These are phyloP conservation scores for Austrofundulus limnaeus DNA, from an alignment of 2,113 vertebrate genomes.

Conservation along the genomic window DNA sequence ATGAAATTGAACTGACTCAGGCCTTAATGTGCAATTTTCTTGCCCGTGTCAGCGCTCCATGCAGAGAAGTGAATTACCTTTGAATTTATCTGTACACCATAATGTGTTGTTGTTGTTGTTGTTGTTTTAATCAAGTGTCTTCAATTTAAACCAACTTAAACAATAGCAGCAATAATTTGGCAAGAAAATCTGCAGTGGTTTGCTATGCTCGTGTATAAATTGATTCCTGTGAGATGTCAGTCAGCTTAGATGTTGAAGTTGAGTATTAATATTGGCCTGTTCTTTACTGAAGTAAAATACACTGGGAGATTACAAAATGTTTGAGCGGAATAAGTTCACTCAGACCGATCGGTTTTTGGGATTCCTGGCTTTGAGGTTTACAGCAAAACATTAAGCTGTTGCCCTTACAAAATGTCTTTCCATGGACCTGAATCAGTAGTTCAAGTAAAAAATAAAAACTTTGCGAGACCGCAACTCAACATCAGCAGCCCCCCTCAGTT, in stretches of 20 bases:
- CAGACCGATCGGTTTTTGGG: too few species aligned
- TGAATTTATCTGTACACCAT: slow-evolving; percentile 8
- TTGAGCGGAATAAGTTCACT: too few species aligned
- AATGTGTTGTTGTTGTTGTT: slow-evolving; percentile 11
- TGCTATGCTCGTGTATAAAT: slow-evolving; percentile 16
- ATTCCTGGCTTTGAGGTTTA: too few species aligned
- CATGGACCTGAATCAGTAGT: not conserved
- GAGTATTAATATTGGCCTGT: not conserved
- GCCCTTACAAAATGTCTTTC: not conserved
- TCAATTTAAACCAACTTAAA: slow-evolving; percentile 10
- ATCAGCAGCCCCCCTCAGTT: too few species aligned
- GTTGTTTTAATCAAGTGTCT: slow-evolving; percentile 24
- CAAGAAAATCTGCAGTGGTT: slow-evolving; percentile 9
- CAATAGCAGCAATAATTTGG: not conserved
- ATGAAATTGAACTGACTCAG: slow-evolving; percentile 36
- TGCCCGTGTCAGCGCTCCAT: slow-evolving; percentile 27
- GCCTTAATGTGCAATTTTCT: slow-evolving; percentile 24
- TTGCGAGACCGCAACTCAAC: too few species aligned
- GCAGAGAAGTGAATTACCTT: slow-evolving; percentile 12
- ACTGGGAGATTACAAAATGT: not conserved
- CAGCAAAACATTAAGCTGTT: too few species aligned
- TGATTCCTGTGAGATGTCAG: not conserved
- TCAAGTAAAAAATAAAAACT: too few species aligned
- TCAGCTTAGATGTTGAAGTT: not conserved
- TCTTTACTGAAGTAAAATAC: not conserved